Conservation (phyloP, 2,113 vertebrate genomes). For the Columba livia region DNA sequence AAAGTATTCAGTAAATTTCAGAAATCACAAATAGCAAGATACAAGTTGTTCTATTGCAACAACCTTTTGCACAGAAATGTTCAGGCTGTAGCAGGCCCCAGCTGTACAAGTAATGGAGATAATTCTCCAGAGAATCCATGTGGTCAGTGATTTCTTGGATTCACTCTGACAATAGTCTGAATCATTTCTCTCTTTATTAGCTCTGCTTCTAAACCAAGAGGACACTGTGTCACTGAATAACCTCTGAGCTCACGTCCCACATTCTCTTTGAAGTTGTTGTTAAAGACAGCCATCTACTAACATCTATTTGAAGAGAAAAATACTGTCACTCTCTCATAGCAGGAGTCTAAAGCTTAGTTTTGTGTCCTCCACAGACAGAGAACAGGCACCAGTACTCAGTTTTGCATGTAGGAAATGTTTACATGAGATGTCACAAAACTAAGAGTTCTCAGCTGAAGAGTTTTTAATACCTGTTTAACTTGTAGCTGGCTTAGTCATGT, state of each 20-base stretch:
- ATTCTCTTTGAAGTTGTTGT: neutral
- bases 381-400: neutral
- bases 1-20: neutral
- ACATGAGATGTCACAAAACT: neutral
- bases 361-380: neutral
- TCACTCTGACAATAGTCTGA: neutral
- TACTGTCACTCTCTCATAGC: neutral
- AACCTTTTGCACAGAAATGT: neutral
- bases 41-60: neutral
- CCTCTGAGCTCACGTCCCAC: neutral
- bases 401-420: neutral
- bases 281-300: neutral
- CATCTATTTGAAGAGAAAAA: neutral
- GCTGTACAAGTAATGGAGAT: neutral
- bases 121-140: neutral
- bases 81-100: neutral
- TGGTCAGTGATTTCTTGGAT: neutral
- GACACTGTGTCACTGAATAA: neutral
- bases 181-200: neutral
- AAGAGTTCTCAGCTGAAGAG: constrained; percentile 1
- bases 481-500: constrained; percentile 1
- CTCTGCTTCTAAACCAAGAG: neutral
- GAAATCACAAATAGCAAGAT: neutral
- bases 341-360: neutral
- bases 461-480: neutral